A percentile compares a stretch with the other conserved stretches of the same genome.
These are phyloP conservation scores for Poeciliopsis infans DNA, from an alignment of 2,797 vertebrate genomes.

Conservation along the genomic window DNA sequence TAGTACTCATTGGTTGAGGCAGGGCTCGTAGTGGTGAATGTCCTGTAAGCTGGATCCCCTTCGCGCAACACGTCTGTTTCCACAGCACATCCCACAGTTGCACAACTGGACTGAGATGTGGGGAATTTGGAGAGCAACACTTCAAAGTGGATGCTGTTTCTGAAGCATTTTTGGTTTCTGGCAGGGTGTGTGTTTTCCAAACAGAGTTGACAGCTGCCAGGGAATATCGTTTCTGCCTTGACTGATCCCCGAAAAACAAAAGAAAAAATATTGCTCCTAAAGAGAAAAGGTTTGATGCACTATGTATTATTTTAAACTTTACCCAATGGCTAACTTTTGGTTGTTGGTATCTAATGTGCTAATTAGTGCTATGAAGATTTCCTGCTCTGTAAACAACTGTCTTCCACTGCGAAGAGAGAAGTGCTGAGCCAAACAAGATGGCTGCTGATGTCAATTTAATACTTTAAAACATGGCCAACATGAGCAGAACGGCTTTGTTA, in stretches of 20 bases:
- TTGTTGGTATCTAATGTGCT: too few species aligned
- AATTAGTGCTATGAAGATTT: too few species aligned
- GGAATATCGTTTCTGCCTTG: neutral
- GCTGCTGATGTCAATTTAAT: too few species aligned
- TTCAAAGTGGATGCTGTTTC: neutral
- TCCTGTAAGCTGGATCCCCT: neutral
- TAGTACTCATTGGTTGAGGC: neutral
- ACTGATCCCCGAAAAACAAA: neutral
- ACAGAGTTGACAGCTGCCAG: neutral
- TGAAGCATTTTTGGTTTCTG: neutral
- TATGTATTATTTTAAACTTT: neutral
- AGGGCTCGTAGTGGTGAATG: neutral
- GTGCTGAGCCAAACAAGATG: too few species aligned
- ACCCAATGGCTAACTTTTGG: too few species aligned
- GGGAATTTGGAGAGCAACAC: neutral
- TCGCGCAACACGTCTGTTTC: neutral
- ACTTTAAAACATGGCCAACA: too few species aligned
- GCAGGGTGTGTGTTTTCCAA: neutral
- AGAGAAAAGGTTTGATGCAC: neutral
- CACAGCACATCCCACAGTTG: neutral
- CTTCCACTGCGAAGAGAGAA: too few species aligned
- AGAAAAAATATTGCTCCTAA: neutral
- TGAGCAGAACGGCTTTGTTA: too few species aligned
- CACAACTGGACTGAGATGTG: neutral
- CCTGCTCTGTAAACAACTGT: too few species aligned